These are phyloP conservation scores for Onychorhynchus coronatus DNA, from an alignment of 2,113 vertebrate genomes.

Conservation along the genomic window DNA sequence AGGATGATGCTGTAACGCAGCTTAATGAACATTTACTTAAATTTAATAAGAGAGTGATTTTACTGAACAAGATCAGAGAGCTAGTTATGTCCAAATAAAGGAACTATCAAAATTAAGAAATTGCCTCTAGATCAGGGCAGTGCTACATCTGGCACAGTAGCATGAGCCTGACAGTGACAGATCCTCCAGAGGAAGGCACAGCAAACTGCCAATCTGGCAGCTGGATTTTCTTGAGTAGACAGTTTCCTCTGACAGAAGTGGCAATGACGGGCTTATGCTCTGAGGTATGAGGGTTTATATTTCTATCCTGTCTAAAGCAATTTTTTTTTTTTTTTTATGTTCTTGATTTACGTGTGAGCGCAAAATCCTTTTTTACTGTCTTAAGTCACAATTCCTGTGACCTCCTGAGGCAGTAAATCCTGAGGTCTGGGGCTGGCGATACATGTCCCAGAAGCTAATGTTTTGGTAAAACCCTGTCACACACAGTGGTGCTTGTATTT, in stretches of 20 bases:
- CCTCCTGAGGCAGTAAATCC: not conserved
- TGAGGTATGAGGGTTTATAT: not conserved
- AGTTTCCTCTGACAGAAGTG: not conserved
- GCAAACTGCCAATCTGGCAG: fast-evolving
- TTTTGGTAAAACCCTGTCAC: not conserved
- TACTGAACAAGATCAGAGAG: not conserved
- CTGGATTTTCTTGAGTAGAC: not conserved
- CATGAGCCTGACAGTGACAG: not conserved
- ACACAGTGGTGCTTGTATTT: fast-evolving
- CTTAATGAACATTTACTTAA: not conserved
- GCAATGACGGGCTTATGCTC: not conserved
- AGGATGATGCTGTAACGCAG: not conserved
- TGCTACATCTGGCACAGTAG: fast-evolving
- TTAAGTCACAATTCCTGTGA: not conserved
- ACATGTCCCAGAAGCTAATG: not conserved
- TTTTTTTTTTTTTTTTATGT: not conserved
- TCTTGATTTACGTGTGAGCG: not conserved
- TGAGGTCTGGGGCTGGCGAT: fast-evolving
- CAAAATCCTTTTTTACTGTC: not conserved
- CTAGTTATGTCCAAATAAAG: not conserved
- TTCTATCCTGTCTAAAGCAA: not conserved
- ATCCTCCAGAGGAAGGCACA: not conserved
- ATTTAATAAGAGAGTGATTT: not conserved
- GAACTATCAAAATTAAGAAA: not conserved
- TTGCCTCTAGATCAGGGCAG: not conserved